Conservation (phyloP, 2,113 vertebrate species). For the Mesoclemmys tuberculata region DNA sequence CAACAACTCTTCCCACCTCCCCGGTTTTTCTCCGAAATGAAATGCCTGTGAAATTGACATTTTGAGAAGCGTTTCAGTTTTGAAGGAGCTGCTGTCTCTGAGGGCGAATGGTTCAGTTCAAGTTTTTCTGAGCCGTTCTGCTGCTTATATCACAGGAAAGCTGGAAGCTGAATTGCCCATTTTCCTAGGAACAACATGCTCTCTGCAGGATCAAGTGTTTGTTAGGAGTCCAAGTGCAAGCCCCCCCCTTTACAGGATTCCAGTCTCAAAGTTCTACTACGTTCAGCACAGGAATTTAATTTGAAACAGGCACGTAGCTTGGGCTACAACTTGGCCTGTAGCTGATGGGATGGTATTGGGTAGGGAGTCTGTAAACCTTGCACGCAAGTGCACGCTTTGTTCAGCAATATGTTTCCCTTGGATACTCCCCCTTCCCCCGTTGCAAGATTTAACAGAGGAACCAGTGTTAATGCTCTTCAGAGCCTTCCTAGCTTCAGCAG, state of each 20-base stretch:
- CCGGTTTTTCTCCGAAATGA: not conserved
- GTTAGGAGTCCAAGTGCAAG: not conserved
- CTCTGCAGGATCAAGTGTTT: not conserved
- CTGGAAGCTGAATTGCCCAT: not conserved
- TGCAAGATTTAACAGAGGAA: not conserved
- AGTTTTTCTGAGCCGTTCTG: not conserved
- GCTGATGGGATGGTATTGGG: not conserved
- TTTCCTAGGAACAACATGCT: not conserved
- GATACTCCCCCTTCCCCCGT: not conserved
- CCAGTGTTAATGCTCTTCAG: not conserved
- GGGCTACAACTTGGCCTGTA: too few relatives aligned
- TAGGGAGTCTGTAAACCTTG: not conserved
- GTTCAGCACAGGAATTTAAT: not conserved
- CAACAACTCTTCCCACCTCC: not conserved
- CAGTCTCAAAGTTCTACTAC: not conserved
- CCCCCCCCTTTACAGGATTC: too few relatives aligned
- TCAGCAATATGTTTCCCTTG: not conserved
- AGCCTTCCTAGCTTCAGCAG: not conserved
- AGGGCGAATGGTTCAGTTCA: not conserved
- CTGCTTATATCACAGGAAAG: not conserved
- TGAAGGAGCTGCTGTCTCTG: not conserved
- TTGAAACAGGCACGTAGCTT: not conserved
- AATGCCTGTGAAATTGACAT: not conserved
- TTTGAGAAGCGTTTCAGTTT: not conserved
- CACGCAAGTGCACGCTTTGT: not conserved